Percentiles rank a stretch among this genome's conserved stretches.
These are phyloP conservation scores for Eupithecia vulgata DNA, from an alignment of 2,888 invertebrate genomes.

Conservation along the genomic window DNA sequence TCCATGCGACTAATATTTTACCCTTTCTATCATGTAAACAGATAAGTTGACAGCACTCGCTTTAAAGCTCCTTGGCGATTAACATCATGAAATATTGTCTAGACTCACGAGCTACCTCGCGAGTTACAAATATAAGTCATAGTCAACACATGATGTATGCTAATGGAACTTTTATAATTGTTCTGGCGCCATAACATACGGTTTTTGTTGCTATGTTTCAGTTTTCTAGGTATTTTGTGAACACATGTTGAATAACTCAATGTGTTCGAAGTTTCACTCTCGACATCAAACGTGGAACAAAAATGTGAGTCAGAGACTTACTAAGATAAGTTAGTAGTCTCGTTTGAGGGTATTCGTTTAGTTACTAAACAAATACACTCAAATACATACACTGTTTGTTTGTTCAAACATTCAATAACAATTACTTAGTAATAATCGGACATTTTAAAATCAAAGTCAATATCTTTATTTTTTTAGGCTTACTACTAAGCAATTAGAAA, in stretches of 20 bases:
- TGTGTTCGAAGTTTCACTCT: neutral
- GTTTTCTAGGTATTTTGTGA: neutral
- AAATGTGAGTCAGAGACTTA: neutral
- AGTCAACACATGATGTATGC: slow-evolving; percentile 1
- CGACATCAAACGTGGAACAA: neutral
- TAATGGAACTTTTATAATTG: slow-evolving; percentile 1
- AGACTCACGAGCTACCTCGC: neutral
- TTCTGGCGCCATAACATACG: neutral
- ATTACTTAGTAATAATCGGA: no score
- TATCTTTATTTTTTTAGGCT: no score
- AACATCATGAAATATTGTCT: slow-evolving; percentile 12
- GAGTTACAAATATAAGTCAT: neutral
- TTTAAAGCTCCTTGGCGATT: neutral
- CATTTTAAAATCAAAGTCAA: no score
- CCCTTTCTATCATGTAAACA: neutral
- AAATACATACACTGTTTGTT: no score
- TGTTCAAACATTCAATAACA: no score
- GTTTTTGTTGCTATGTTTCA: neutral
- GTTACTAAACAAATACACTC: no score
- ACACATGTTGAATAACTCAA: neutral
- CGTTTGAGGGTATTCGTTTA: no score
- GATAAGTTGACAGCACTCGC: neutral
- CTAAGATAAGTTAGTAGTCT: no score
- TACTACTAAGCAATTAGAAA: no score
- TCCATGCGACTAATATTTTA: neutral